phyloP scores from a whole-genome alignment of 1,140 invertebrate species.

The Drosophila gunungcola region DNA sequence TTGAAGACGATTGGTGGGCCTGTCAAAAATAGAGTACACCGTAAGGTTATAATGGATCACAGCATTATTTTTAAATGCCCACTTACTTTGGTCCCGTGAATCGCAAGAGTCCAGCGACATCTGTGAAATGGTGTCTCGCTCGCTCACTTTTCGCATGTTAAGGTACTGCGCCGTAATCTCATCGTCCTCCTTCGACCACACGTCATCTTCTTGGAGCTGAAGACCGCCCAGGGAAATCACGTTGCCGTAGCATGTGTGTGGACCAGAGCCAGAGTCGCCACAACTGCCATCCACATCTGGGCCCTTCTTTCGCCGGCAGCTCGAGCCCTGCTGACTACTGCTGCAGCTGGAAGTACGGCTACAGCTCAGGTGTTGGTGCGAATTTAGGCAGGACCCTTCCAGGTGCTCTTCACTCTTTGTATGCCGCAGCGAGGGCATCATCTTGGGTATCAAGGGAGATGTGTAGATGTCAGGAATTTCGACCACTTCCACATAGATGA shows the following conservation, averaged over 20 bases:
- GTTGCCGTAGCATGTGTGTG: conserved; percentile 28
- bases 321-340: conserved; percentile 67
- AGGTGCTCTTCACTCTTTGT: conserved; percentile 95
- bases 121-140: conserved; percentile 95
- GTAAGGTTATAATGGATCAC: background rate
- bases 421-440: conserved; percentile 92
- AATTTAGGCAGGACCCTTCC: conserved; percentile 72
- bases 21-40: conserved; percentile 3
- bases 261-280: conserved; percentile 26
- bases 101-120: conserved; percentile 96
- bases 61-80: background rate
- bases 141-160: conserved; percentile 87
- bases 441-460: conserved; percentile 91
- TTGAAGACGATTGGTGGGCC: conserved; percentile 89
- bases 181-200: conserved; percentile 98
- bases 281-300: conserved; percentile 28
- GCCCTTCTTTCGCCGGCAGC: conserved; percentile 61
- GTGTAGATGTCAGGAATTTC: conserved; percentile 95
- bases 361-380: conserved; percentile 61
- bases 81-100: conserved; percentile 90
- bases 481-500: conserved; percentile 98
- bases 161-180: conserved; percentile 89
- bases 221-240: conserved; percentile 60
- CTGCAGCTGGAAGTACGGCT: conserved; percentile 75
- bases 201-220: conserved; percentile 78